Conservation (phyloP, 2,113 vertebrate genomes). For the Chloropsis hardwickii region DNA sequence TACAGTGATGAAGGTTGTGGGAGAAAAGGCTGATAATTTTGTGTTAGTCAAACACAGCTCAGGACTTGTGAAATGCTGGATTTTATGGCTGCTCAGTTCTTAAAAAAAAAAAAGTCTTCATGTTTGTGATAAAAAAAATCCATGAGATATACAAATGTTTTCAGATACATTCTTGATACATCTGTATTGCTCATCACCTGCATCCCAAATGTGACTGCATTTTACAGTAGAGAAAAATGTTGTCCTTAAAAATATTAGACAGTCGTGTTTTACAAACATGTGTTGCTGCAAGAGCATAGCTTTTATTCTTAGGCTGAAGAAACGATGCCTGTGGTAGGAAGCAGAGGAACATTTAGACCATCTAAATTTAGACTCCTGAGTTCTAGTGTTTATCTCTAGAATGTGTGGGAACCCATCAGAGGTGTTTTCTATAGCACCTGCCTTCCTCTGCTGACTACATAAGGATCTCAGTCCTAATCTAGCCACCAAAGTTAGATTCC, state of each 20-base stretch:
- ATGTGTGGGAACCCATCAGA: neutral
- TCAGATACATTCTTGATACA: accelerated
- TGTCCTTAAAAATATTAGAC: neutral
- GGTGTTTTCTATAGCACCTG: neutral
- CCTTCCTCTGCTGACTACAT: neutral
- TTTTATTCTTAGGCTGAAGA: neutral
- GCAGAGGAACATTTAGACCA: neutral
- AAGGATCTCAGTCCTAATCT: neutral
- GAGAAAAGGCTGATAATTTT: neutral
- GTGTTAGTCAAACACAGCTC: neutral
- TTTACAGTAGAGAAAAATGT: neutral
- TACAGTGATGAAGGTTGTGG: neutral
- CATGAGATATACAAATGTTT: neutral
- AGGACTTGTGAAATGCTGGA: neutral
- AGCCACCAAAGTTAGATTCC: neutral
- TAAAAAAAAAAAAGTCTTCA: neutral
- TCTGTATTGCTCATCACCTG: neutral
- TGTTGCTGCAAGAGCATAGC: neutral
- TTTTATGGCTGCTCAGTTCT: neutral
- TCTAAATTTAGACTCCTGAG: neutral
- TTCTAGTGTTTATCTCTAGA: neutral
- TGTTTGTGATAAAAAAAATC: neutral
- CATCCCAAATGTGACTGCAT: neutral
- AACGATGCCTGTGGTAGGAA: neutral
- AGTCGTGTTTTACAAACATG: neutral